Conservation (phyloP, 1,140 invertebrate species). For the Drosophila triauraria region DNA sequence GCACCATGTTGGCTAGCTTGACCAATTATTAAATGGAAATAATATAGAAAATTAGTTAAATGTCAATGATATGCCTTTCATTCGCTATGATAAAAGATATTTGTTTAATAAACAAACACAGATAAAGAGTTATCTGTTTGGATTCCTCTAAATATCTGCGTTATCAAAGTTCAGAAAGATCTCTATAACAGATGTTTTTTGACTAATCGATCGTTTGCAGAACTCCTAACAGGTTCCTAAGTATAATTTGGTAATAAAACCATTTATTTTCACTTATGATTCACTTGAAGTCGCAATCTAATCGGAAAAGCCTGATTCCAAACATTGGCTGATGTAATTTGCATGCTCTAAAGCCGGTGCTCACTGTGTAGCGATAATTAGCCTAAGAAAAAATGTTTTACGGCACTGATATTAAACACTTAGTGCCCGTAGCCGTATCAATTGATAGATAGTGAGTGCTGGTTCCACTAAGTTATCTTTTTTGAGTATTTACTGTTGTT, state of each 20-base stretch:
- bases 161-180: neutral
- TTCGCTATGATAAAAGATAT: neutral
- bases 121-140: neutral
- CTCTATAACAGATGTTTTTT: neutral
- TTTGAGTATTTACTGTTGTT: neutral
- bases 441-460: slow-evolving; percentile 11
- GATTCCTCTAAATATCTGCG: no score
- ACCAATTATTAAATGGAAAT: neutral
- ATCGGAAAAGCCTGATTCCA: slow-evolving; percentile 16
- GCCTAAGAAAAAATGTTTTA: neutral
- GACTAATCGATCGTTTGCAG: slow-evolving; percentile 2
- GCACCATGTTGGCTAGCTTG: no score
- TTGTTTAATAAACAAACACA: neutral
- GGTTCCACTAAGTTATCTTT: slow-evolving; percentile 10
- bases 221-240: neutral
- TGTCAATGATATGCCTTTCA: neutral
- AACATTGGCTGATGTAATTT: slow-evolving; percentile 49
- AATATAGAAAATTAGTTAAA: neutral
- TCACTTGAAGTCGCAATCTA: slow-evolving; percentile 21
- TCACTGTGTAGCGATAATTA: slow-evolving; percentile 25
- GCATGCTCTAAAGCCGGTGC: slow-evolving; percentile 14
- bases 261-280: slow-evolving; percentile 10
- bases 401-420: slow-evolving; percentile 3
- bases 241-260: slow-evolving; percentile 8
- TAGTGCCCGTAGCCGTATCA: slow-evolving; percentile 3